These are phyloP conservation scores for Cephus runcator DNA, from an alignment of 2,888 invertebrate species.

Conservation along the genomic window DNA sequence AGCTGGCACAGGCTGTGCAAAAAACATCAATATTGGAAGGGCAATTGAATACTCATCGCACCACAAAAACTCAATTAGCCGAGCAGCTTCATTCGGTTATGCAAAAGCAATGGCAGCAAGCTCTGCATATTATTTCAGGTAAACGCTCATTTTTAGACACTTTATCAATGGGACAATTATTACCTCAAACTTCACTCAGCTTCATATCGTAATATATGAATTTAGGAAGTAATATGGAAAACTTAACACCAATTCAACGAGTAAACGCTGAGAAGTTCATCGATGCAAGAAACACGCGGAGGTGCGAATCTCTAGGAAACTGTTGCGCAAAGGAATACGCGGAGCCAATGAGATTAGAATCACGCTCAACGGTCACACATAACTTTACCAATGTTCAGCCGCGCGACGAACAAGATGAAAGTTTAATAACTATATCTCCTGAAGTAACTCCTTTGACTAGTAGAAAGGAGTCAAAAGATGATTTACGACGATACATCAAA, in stretches of 20 bases:
- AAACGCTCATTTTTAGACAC: not conserved
- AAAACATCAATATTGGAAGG: constrained; percentile 75
- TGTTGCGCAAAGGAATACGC: constrained; percentile 40
- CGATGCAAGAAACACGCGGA: constrained; percentile 43
- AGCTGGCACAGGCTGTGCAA: constrained; percentile 76
- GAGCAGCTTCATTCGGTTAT: constrained; percentile 81
- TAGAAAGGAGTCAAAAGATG: constrained; percentile 59
- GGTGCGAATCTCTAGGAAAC: constrained; percentile 44
- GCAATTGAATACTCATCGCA: constrained; percentile 67
- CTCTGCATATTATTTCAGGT: constrained; percentile 74
- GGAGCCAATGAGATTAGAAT: constrained; percentile 44
- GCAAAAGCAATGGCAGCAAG: constrained; percentile 85
- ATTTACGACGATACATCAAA: constrained; percentile 67
- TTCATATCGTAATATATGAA: constrained; percentile 7
- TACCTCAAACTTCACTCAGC: too few relatives aligned
- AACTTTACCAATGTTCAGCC: constrained; percentile 18
- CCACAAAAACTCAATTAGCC: constrained; percentile 75
- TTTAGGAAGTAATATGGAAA: constrained; percentile 53
- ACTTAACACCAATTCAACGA: constrained; percentile 46
- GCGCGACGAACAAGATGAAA: constrained; percentile 47
- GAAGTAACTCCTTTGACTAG: constrained; percentile 60
- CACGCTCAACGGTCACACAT: constrained; percentile 17
- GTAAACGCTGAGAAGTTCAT: constrained; percentile 52
- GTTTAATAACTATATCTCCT: constrained; percentile 45
- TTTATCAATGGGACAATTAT: not conserved